Evolutionary conservation across 2,888 invertebrate species (phyloP), one percentile per base, ranked within the genome.

Genomic region (Neoitamus cyanurus): DNA sequence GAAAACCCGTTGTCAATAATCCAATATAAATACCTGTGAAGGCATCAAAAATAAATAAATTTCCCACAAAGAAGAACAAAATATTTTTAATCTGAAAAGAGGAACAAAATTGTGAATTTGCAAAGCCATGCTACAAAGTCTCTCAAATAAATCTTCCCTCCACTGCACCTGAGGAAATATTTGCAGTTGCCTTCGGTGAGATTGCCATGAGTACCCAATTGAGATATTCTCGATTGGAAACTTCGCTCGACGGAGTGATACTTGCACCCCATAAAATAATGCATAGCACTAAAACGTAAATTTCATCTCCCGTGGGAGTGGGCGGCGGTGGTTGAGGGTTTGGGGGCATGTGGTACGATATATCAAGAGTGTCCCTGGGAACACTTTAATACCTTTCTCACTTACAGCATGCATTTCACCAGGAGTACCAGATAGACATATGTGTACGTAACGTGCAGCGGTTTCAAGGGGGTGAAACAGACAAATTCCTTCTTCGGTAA

Each of bases 191-290:
- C 58, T 58, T 58, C 25, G 25, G 58, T 58, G 25, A 58, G 20
- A 58, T 58, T 58, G 9, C 25, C 20, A 58, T 58, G 58, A 58
- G 58, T 58, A 58, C 9, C 58, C 20, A 58, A 58, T 58, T 58
- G 58, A 58, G 58, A 58, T 58, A 58, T 58, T 58, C 25, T 58
- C 58, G 58, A 58, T 58, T 58, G 58, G 58, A 58, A 58, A 58
- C 42, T 58, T 20, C 15, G 9, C 58, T 9, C 58, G 58, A 58
- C 58, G 25, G 20, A 58, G 9, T 58, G 25, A 58, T 58, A 25
- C 58, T 58, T 58, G 58, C 58, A 58, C 58, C 58, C 58, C 25
- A 58, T 58, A 58, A 58, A 58, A 58, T 58, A 58, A 58, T 58
- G 58, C 58, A 58, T 58, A 58, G 25, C 58, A 58, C 58, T 58